phyloP scores from a whole-genome alignment of 2,113 vertebrate genomes.

The Romanogobio albipinnatus region DNA sequence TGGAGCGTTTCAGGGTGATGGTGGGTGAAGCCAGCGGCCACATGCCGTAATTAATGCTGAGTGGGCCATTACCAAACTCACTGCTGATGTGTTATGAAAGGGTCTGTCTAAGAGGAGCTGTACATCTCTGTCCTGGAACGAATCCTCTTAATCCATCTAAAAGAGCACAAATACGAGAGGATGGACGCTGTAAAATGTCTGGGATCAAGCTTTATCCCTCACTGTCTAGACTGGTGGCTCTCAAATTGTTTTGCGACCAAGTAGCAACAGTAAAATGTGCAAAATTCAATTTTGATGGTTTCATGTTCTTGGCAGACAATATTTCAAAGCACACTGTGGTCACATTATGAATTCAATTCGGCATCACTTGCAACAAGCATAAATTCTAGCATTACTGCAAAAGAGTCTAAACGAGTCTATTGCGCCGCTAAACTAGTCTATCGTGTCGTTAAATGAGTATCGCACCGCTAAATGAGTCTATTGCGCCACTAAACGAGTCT shows the following conservation, averaged over 20 bases:
- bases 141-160: constrained; percentile 25
- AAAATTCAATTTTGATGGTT: not conserved
- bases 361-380: too few relatives aligned
- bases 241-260: not conserved
- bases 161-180: constrained; percentile 12
- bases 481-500: too few relatives aligned
- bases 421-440: too few relatives aligned
- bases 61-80: constrained; percentile 48
- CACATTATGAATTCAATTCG: too few relatives aligned
- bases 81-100: constrained; percentile 27
- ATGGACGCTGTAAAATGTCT: not conserved
- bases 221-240: not conserved
- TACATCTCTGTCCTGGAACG: constrained; percentile 27
- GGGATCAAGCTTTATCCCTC: not conserved
- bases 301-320: not conserved
- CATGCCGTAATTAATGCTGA: constrained; percentile 51
- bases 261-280: not conserved
- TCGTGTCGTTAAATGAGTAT: too few relatives aligned
- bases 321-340: not conserved
- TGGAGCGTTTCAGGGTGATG: constrained; percentile 4
- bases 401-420: too few relatives aligned
- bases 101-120: constrained; percentile 12
- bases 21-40: constrained; percentile 14
- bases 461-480: too few relatives aligned
- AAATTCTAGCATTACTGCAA: not conserved